phyloP scores from a whole-genome alignment of 2,113 vertebrate genomes.

The Mustela lutreola region DNA sequence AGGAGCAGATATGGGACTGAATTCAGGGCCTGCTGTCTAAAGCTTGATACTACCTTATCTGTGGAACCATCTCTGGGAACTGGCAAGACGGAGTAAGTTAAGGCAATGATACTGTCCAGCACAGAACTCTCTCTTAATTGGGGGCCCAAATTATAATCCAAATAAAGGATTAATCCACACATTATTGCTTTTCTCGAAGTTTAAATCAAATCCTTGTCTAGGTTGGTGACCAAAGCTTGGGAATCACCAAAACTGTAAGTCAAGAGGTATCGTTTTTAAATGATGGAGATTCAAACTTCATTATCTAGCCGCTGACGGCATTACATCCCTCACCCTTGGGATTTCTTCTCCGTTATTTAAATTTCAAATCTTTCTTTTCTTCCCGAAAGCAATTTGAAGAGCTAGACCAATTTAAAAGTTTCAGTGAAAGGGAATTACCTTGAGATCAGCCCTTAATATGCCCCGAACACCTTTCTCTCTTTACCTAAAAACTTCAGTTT shows the following conservation, averaged over 20 bases:
- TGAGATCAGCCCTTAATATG: conserved; percentile 1
- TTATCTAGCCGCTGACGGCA: neutral
- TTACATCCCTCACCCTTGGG: neutral
- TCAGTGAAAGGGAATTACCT: neutral
- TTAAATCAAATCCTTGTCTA: neutral
- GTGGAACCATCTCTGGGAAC: neutral
- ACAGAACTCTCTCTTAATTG: neutral
- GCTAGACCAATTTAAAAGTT: neutral
- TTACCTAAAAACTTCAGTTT: neutral
- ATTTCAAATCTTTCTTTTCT: conserved; percentile 24
- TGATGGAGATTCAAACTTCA: neutral
- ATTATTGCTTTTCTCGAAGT: neutral
- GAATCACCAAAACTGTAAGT: neutral
- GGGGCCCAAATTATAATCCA: neutral
- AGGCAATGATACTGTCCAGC: neutral
- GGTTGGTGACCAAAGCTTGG: neutral
- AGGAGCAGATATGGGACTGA: neutral
- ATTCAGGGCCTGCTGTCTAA: neutral
- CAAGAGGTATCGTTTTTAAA: neutral
- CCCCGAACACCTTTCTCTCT: neutral
- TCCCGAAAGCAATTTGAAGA: neutral
- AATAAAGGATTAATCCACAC: neutral
- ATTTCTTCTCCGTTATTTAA: conserved; percentile 1
- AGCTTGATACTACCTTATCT: neutral
- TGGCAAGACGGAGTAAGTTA: neutral